A percentile compares a stretch with the other conserved stretches of the same genome.
Conservation (phyloP, 2,797 vertebrate genomes). For the Sebastes ruberrimus region DNA sequence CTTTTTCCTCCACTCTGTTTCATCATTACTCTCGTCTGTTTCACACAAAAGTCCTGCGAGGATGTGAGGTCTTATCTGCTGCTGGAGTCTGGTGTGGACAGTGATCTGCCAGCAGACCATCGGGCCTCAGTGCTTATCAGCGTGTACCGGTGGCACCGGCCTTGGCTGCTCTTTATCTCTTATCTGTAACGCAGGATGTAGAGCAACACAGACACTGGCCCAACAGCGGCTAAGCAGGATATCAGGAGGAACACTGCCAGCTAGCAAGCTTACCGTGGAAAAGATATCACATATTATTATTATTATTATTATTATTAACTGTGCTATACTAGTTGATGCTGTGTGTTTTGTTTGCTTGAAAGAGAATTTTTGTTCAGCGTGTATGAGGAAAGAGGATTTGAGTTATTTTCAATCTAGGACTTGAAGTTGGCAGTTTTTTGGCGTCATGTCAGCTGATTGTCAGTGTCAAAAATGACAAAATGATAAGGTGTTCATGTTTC, state of each 20-base stretch:
- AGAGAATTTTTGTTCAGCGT: neutral
- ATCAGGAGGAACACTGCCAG: conserved; percentile 20
- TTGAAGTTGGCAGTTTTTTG: neutral
- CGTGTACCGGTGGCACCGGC: conserved; percentile 26
- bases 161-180: conserved; percentile 62
- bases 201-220: conserved; percentile 46
- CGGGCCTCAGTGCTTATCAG: conserved; percentile 65
- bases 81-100: conserved; percentile 57
- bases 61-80: conserved; percentile 62
- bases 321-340: neutral
- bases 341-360: neutral
- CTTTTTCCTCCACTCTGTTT: neutral
- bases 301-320: conserved; percentile 22
- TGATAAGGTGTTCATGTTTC: conserved; percentile 8
- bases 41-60: conserved; percentile 39
- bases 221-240: conserved; percentile 46
- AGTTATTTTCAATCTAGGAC: no score
- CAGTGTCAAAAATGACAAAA: neutral
- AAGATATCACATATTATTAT: conserved; percentile 4
- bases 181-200: conserved; percentile 63
- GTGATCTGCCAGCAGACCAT: conserved; percentile 52
- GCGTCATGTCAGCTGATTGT: neutral
- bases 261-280: neutral
- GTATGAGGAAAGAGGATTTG: neutral
- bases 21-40: conserved; percentile 37